Percentiles rank a stretch among this genome's conserved stretches.
phyloP scores from a whole-genome alignment of 2,888 invertebrate species.

The Drosophila niveifrons region DNA sequence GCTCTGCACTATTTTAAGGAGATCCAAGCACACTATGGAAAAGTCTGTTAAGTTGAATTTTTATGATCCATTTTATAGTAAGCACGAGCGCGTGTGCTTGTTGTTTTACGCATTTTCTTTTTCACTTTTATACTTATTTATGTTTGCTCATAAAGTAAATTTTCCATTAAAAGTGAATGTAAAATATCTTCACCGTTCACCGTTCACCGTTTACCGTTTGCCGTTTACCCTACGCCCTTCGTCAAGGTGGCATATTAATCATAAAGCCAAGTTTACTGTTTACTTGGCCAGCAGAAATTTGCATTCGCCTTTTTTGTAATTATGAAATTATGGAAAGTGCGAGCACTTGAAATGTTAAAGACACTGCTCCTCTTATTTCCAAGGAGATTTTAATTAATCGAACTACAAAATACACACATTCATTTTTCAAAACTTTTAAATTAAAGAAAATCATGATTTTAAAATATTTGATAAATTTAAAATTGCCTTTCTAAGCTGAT shows the following conservation, averaged over 20 bases:
- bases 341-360: slow-evolving; percentile 24
- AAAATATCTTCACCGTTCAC: slow-evolving; percentile 29
- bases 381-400: not conserved
- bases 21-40: not conserved
- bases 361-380: not conserved
- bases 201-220: slow-evolving; percentile 6
- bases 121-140: slow-evolving; percentile 56
- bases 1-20: slow-evolving; percentile 1
- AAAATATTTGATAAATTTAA: too few species aligned
- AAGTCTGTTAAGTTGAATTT: slow-evolving; percentile 52
- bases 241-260: slow-evolving; percentile 59
- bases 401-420: too few species aligned
- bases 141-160: slow-evolving; percentile 68
- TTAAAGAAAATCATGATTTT: too few species aligned
- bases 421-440: not conserved
- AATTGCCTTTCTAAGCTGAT: not conserved
- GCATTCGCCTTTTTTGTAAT: slow-evolving; percentile 63
- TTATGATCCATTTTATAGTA: slow-evolving; percentile 62
- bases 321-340: slow-evolving; percentile 50
- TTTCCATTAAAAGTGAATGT: slow-evolving; percentile 65
- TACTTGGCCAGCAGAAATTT: slow-evolving; percentile 54
- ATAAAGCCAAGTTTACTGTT: slow-evolving; percentile 67
- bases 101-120: slow-evolving; percentile 54
- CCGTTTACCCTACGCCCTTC: not conserved
- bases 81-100: slow-evolving; percentile 32